Percentiles rank a stretch among this genome's conserved stretches.
These are phyloP conservation scores for Linyphia triangularis DNA, from an alignment of 2,888 invertebrate genomes.

Conservation along the genomic window DNA sequence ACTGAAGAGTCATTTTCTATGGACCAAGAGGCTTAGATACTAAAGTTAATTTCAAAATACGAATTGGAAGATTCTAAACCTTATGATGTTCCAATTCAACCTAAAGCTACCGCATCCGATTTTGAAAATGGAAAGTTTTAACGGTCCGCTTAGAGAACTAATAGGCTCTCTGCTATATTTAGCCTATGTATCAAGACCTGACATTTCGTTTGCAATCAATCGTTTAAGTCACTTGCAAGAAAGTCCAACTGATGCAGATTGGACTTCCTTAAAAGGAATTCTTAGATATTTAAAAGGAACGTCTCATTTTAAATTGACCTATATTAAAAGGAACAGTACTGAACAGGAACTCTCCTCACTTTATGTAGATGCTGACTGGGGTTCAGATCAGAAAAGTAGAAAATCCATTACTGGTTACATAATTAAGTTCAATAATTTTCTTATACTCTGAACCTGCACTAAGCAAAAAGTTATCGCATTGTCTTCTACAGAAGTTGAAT, in stretches of 20 bases:
- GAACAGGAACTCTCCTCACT: not conserved
- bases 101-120: slow-evolving; percentile 1
- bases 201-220: not conserved
- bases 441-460: not conserved
- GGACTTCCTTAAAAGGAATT: not conserved
- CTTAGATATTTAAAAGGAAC: slow-evolving; percentile 8
- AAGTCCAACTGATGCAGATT: not conserved
- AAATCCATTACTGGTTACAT: not conserved
- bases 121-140: not conserved
- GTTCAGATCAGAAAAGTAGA: not conserved
- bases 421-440: not conserved
- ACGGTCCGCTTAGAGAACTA: not conserved
- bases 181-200: not conserved
- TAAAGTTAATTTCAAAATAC: not conserved
- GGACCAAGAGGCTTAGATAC: not conserved
- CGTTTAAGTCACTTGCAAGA: not conserved
- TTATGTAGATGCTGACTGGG: not conserved
- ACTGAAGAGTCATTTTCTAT: not conserved
- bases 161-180: not conserved
- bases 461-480: not conserved
- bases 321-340: not conserved
- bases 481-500: not conserved
- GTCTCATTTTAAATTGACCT: not conserved
- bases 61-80: not conserved
- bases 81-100: not conserved